Evolutionary conservation across 2,113 vertebrate species (phyloP), one percentile per base, ranked within the genome.

Genomic region (Megalops atlanticus): DNA sequence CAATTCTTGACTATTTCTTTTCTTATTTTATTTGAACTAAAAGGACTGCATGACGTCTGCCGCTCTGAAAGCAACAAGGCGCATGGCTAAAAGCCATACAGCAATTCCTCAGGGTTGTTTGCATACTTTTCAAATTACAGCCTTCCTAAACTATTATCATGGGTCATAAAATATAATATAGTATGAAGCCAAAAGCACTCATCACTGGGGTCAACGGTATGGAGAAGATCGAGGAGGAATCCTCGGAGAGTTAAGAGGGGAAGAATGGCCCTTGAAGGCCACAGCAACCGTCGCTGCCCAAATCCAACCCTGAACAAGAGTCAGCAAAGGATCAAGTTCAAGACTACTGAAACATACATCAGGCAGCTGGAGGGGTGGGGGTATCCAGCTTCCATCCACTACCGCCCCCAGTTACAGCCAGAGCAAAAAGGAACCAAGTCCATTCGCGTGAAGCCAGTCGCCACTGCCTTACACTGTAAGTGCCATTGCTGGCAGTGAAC

Each of bases 111-210:
- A 41, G 84, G 85, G 81, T 58, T 85, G 82, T 82, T 86, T 72
- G 77, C 88, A 88, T 91, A 85, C 87, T 90, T 91, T 78, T 78
- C 43, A 89, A 90, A 91, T 91, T 84, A 90, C 87, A 88, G 85
- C 70, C 84, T 84, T 84, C 84, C 88, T 64, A 84, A 86, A 87
- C 83, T 85, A 80, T 88, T 85, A 91, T 86, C 88, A 87, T 77
- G 82, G 85, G 83, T 80, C 83, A 85, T 88, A 89, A 88, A 91
- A 87, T 77, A 80, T 79, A 73, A 83, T 76, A 71, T 43, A 82
- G 73, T 35, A 78, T 83, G 84, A 86, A 76, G 80, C 79, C 85
- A 82, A 82, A 87, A 81, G 21, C 47, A 33, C 72, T 87, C 84
- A 85, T 85, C 74, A 52, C 70, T 68, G 70, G 79, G 79, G 85